Conservation (phyloP, 2,113 vertebrate species). For the Fregetta grallaria region DNA sequence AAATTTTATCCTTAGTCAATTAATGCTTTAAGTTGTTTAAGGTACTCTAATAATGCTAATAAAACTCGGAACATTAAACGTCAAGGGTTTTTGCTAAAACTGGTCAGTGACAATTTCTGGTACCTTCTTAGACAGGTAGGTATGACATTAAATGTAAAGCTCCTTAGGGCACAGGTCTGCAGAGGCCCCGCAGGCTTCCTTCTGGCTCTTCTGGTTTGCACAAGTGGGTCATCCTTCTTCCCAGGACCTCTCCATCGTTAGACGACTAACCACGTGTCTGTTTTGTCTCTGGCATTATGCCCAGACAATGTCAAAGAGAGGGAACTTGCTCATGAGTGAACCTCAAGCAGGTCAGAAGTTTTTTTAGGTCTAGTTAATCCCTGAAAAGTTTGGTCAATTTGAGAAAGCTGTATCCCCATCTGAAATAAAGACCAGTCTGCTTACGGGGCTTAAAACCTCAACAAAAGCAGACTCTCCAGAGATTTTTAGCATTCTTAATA, state of each 20-base stretch:
- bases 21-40: neutral
- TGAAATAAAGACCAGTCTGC: neutral
- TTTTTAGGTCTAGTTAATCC: neutral
- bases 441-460: neutral
- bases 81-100: neutral
- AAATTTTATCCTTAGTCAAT: neutral
- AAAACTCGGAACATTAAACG: neutral
- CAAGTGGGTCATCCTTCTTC: neutral
- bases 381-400: neutral
- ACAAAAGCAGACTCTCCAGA: neutral
- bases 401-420: neutral
- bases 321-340: accelerated
- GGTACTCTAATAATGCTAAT: neutral
- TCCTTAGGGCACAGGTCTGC: neutral
- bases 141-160: neutral
- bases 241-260: neutral
- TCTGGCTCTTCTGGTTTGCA: neutral
- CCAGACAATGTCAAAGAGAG: neutral
- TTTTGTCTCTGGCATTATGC: neutral
- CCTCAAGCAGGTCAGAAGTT: neutral
- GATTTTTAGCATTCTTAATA: neutral
- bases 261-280: neutral
- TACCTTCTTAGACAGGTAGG: neutral
- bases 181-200: neutral
- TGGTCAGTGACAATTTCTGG: neutral